Percentiles rank a stretch among this genome's conserved stretches.
Evolutionary conservation across 2,797 vertebrate species (phyloP).

Genomic region (Cephalopachus bancanus): DNA sequence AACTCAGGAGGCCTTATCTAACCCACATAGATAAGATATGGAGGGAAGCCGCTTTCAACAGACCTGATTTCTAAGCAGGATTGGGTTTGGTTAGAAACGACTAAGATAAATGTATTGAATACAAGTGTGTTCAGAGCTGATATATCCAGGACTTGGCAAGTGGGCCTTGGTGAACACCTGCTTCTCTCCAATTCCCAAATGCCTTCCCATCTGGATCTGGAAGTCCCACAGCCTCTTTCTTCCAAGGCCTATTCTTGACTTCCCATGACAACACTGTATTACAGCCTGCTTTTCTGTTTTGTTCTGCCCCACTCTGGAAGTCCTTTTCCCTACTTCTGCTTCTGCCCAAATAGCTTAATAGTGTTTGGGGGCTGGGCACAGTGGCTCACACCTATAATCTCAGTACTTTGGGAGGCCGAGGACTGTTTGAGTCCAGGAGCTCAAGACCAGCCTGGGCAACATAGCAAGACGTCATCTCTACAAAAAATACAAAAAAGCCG

Average conservation of each 20-base stretch:
- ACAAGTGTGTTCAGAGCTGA: conserved; percentile 22
- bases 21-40: neutral
- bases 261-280: neutral
- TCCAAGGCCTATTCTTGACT: neutral
- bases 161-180: neutral
- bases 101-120: conserved; percentile 54
- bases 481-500: too few species aligned
- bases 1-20: conserved; percentile 8
- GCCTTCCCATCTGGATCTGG: neutral
- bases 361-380: too few species aligned
- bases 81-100: neutral
- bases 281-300: neutral
- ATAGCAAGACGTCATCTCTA: too few species aligned
- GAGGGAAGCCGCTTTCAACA: conserved; percentile 28
- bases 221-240: neutral
- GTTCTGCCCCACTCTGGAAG: neutral
- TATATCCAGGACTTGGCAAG: conserved; percentile 33
- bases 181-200: conserved; percentile 16
- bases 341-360: neutral
- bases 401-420: too few species aligned
- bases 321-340: neutral
- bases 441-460: too few species aligned
- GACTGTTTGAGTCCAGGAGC: too few species aligned
- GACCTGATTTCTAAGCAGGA: conserved; percentile 26
- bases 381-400: too few species aligned